Conservation (phyloP, 2,113 vertebrate species). For the Paracanthobrama guichenoti region DNA sequence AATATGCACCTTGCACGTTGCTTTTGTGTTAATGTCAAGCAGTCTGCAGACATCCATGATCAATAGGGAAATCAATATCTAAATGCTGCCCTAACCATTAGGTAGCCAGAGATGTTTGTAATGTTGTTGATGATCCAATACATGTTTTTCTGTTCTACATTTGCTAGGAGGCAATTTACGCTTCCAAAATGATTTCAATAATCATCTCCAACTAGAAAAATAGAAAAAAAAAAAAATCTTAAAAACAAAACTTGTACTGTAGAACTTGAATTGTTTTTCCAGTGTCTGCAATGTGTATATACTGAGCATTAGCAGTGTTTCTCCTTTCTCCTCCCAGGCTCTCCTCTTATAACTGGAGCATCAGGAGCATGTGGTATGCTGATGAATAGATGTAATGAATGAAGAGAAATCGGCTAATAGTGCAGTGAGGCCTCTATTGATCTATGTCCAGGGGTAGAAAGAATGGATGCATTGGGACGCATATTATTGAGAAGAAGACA, state of each 20-base stretch:
- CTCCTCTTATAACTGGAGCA: slow-evolving; percentile 21
- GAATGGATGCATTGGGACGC: slow-evolving; percentile 10
- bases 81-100: slow-evolving; percentile 35
- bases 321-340: background rate
- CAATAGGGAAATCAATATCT: slow-evolving; percentile 31
- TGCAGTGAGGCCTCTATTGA: slow-evolving; percentile 24
- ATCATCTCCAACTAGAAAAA: background rate
- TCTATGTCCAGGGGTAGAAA: slow-evolving; percentile 3
- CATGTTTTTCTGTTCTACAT: slow-evolving; percentile 32
- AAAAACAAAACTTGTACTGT: background rate
- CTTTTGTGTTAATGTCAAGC: slow-evolving; percentile 45
- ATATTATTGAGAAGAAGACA: background rate
- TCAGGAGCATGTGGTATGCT: background rate
- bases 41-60: slow-evolving; percentile 38
- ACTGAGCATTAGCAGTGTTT: background rate
- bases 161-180: background rate
- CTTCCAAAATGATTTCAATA: slow-evolving; percentile 7
- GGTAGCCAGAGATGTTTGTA: slow-evolving; percentile 27
- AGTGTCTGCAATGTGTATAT: background rate
- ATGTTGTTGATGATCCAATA: slow-evolving; percentile 31
- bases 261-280: background rate
- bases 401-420: slow-evolving; percentile 19
- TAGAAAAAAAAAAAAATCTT: background rate
- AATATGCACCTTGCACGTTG: slow-evolving; percentile 29
- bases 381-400: slow-evolving; percentile 41